Evolutionary conservation across 2,888 invertebrate species (phyloP).

Genomic region (Cephus pulcher): DNA sequence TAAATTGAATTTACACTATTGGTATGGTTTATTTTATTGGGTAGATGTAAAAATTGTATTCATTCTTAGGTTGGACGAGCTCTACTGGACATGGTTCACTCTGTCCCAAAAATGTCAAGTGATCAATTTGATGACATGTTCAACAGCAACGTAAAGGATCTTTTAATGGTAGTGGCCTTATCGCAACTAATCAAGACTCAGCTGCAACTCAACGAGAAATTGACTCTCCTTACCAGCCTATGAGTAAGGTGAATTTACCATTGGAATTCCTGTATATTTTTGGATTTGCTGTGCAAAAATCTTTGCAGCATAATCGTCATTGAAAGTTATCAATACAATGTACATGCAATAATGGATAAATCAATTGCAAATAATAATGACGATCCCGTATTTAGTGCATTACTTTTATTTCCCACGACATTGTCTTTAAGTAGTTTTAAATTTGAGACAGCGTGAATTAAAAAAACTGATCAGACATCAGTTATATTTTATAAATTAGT

Average conservation of each 20-base stretch:
- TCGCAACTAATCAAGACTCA: conserved; percentile 97
- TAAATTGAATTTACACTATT: conserved; percentile 21
- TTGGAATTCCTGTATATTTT: not conserved
- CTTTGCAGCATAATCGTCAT: not conserved
- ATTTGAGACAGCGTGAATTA: not conserved
- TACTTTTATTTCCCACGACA: not conserved
- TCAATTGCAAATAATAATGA: not conserved
- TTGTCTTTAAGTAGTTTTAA: not conserved
- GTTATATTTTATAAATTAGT: not conserved
- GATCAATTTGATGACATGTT: conserved; percentile 95
- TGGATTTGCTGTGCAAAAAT: not conserved
- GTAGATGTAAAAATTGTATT: not conserved
- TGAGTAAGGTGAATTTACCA: conserved; percentile 52
- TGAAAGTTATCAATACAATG: not conserved
- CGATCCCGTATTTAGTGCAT: not conserved
- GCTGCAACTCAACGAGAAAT: conserved; percentile 94
- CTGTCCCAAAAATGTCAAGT: conserved; percentile 89
- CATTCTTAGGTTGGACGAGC: conserved; percentile 78
- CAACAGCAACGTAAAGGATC: conserved; percentile 95
- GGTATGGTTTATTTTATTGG: not conserved
- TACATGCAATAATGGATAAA: not conserved
- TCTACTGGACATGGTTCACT: conserved; percentile 89
- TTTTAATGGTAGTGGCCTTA: conserved; percentile 96
- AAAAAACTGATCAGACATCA: not conserved
- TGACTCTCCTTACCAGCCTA: conserved; percentile 84